Evolutionary conservation across 2,113 vertebrate genomes (phyloP).

Genomic region (Noctilio leporinus): DNA sequence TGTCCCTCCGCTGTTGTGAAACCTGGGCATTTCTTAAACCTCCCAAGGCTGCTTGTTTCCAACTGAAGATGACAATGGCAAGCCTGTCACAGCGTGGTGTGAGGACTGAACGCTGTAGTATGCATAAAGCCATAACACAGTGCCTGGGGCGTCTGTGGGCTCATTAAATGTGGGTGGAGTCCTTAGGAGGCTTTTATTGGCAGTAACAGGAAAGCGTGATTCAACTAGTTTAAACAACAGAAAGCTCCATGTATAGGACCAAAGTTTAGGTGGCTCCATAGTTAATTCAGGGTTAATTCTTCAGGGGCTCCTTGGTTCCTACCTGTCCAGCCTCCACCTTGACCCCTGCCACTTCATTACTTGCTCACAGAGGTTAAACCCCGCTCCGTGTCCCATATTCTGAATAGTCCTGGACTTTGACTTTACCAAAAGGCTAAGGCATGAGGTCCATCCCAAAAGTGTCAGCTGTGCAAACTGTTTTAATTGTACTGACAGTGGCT

Average conservation of each 20-base stretch:
- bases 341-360: neutral
- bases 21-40: neutral
- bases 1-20: neutral
- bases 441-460: no score
- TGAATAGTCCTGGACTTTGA: neutral
- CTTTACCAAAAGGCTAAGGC: neutral
- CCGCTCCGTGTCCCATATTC: neutral
- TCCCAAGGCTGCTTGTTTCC: neutral
- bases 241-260: neutral
- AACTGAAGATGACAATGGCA: neutral
- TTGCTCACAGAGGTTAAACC: neutral
- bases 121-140: rapidly evolving
- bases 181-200: neutral
- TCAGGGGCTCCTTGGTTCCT: no score
- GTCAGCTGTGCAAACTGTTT: no score
- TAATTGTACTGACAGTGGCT: no score
- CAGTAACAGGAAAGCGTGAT: neutral
- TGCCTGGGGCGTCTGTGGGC: neutral
- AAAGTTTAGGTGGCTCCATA: neutral
- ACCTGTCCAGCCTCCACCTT: neutral
- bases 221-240: neutral
- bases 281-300: neutral
- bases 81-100: neutral
- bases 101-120: neutral
- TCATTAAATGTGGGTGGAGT: neutral